Conservation (phyloP, 1,140 invertebrate species). For the Ips typographus region DNA sequence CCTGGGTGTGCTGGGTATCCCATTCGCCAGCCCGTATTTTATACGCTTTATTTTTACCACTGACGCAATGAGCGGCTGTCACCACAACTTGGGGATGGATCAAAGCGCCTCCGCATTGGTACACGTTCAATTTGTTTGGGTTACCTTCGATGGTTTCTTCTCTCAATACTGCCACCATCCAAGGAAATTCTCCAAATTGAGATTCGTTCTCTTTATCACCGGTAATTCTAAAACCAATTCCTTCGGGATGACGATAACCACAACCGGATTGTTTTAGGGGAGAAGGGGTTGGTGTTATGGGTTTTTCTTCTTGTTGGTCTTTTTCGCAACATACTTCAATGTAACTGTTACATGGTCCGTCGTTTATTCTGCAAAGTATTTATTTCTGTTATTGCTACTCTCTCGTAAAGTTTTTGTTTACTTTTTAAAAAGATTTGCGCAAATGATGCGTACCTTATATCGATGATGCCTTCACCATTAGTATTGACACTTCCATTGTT, state of each 20-base stretch:
- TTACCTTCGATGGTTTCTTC: slow-evolving; percentile 58
- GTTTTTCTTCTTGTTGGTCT: slow-evolving; percentile 43
- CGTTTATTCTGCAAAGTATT: slow-evolving; percentile 50
- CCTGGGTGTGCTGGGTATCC: slow-evolving; percentile 76
- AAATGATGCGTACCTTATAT: slow-evolving; percentile 60
- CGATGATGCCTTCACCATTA: slow-evolving; percentile 74
- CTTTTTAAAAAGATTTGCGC: no score
- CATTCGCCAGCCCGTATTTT: slow-evolving; percentile 74
- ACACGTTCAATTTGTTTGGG: slow-evolving; percentile 61
- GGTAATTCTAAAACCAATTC: slow-evolving; percentile 69
- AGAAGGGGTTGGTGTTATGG: slow-evolving; percentile 43
- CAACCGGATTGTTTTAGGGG: slow-evolving; percentile 53
- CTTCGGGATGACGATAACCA: slow-evolving; percentile 62
- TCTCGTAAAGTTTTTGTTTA: no score
- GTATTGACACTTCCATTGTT: slow-evolving; percentile 61
- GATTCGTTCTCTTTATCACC: slow-evolving; percentile 62
- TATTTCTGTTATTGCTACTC: no score
- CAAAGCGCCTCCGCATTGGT: slow-evolving; percentile 75
- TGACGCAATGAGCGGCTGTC: slow-evolving; percentile 69
- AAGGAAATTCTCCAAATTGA: slow-evolving; percentile 76
- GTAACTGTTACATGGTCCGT: slow-evolving; percentile 61
- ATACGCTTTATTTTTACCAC: slow-evolving; percentile 49
- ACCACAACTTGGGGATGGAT: slow-evolving; percentile 71
- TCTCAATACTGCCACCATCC: slow-evolving; percentile 78
- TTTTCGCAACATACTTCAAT: slow-evolving; percentile 65